Conservation (phyloP, 30 jellyfish, hydroid and myxozoan genomes). For the Pelagia noctiluca region DNA sequence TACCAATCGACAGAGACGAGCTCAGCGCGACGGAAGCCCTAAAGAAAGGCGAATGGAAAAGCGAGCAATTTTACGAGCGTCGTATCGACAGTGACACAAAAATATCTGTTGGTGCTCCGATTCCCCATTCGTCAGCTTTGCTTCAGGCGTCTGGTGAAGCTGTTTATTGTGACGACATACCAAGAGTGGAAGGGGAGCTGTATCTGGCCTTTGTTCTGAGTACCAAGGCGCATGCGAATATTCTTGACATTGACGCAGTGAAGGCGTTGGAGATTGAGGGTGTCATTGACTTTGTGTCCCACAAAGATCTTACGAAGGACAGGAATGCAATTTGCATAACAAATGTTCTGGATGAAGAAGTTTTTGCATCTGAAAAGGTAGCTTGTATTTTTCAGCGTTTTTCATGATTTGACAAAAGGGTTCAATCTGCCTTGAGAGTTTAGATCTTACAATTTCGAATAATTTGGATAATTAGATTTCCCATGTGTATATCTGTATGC, state of each 20-base stretch:
- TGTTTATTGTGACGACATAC: constrained; percentile 46
- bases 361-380: constrained; percentile 35
- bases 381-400: no score
- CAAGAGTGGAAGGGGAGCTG: constrained; percentile 17
- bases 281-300: constrained; percentile 25
- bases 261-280: constrained; percentile 45
- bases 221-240: constrained; percentile 42
- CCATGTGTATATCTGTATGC: no score
- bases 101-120: constrained; percentile 31
- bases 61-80: constrained; percentile 33
- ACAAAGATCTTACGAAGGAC: constrained; percentile 33
- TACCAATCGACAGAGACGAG: no score
- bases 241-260: constrained; percentile 15
- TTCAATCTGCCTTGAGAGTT: no score
- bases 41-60: neutral
- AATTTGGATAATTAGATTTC: no score
- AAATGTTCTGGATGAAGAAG: constrained; percentile 12
- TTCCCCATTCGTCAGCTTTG: constrained; percentile 19
- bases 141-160: constrained; percentile 55
- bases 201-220: constrained; percentile 33
- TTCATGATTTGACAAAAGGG: no score
- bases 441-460: no score
- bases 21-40: constrained; percentile 21
- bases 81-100: neutral
- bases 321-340: constrained; percentile 16